A percentile compares a stretch with the other conserved stretches of the same genome.
These are phyloP conservation scores for Apodemus agrarius DNA, from an alignment of 2,797 vertebrate genomes.

Conservation along the genomic window DNA sequence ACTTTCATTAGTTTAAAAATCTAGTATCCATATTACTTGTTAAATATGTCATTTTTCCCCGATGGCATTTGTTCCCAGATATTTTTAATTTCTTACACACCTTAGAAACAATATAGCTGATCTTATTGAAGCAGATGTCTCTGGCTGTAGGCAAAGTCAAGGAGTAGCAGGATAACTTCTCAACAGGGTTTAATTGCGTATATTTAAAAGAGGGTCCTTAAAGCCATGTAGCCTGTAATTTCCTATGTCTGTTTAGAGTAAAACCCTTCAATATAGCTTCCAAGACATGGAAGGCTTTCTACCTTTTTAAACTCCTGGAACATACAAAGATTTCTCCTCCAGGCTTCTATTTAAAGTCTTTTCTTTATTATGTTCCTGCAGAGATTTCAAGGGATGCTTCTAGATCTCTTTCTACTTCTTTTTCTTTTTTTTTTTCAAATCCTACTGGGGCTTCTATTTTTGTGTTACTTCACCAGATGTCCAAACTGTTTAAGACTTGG, in stretches of 20 bases:
- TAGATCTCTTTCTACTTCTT: conserved; percentile 77
- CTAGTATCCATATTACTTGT: background rate
- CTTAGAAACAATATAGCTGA: background rate
- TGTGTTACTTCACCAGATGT: conserved; percentile 79
- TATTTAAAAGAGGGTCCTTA: conserved; percentile 52
- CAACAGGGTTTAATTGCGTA: background rate
- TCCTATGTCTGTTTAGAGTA: conserved; percentile 16
- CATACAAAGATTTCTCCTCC: conserved; percentile 68
- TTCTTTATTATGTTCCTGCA: conserved; percentile 74
- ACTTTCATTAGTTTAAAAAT: background rate
- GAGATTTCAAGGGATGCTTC: conserved; percentile 78
- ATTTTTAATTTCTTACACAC: conserved; percentile 13
- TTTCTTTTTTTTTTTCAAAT: conserved; percentile 71
- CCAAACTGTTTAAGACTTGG: conserved; percentile 80
- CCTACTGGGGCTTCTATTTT: conserved; percentile 81
- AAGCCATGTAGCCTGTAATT: conserved; percentile 19
- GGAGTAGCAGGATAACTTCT: background rate
- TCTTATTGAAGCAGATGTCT: background rate
- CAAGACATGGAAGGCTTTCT: conserved; percentile 44
- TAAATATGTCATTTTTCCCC: conserved; percentile 31
- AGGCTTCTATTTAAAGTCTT: conserved; percentile 78
- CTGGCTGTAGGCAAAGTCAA: background rate
- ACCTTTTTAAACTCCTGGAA: conserved; percentile 61
- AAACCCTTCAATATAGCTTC: conserved; percentile 41
- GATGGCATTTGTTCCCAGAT: background rate